Conservation (phyloP, 2,888 invertebrate species). For the Papilio protenor region DNA sequence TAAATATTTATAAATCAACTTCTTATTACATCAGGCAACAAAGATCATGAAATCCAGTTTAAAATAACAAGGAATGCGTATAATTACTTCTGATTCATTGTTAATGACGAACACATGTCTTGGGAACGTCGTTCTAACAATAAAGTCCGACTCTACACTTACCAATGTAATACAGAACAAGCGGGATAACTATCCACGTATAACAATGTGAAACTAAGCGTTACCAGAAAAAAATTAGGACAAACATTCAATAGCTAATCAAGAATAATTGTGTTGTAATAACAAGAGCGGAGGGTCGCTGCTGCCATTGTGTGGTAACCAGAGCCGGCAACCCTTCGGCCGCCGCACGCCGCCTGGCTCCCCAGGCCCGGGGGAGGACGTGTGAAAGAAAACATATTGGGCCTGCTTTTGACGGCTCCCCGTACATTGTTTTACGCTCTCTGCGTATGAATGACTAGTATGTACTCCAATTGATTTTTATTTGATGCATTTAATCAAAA, state of each 20-base stretch:
- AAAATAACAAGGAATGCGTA: neutral
- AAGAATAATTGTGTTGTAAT: constrained; percentile 56
- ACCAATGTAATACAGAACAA: neutral
- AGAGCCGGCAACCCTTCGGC: constrained; percentile 52
- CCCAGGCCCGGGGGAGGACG: constrained; percentile 50
- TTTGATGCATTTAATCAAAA: constrained; percentile 27
- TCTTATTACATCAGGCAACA: neutral
- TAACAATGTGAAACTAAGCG: constrained; percentile 37
- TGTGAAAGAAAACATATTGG: constrained; percentile 61
- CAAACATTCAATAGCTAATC: constrained; percentile 56
- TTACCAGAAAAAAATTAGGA: constrained; percentile 45
- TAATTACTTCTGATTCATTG: neutral
- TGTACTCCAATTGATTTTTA: constrained; percentile 32
- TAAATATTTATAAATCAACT: neutral
- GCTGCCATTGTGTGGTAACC: constrained; percentile 52
- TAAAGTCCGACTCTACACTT: neutral
- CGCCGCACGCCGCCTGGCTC: constrained; percentile 13
- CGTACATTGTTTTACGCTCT: constrained; percentile 47
- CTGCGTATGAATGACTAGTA: constrained; percentile 38
- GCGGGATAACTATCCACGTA: constrained; percentile 10
- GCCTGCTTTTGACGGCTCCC: constrained; percentile 47
- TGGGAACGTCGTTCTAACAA: neutral
- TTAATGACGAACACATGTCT: neutral
- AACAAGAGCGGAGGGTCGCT: constrained; percentile 49
- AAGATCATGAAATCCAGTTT: neutral